Base-by-base conservation (phyloP, 30 jellyfish, hydroid and myxozoan species). In the Pseudorhiza aurosa region DNA sequence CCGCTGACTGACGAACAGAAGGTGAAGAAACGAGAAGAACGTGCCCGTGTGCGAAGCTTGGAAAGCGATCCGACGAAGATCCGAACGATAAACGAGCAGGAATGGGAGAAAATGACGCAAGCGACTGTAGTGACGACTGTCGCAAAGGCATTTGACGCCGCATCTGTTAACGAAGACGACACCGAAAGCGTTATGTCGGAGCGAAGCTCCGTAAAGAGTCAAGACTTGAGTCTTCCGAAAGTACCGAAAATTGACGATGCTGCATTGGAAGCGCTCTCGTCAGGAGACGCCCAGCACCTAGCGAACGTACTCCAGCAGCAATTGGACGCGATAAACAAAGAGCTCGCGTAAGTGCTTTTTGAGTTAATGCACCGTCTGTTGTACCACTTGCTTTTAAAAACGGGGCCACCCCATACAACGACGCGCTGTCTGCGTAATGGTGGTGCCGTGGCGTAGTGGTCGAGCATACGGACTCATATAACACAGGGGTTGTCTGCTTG, bases 221-320 rank as follows among this genome's bases (percentile, higher is more conserved):
- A 68, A 53, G 81, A 59, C 19, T 56, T 44, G n/a, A 64, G 56
- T 17, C 18, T 59, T 12, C 85, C 89, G 6, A 63, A 84, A 11
- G 89, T 85, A 18, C 77, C 76, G 18, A 77, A 59, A 27, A 58
- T 81, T 6, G 86, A 67, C 22, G 88, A 81, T 42, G 97, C 87
- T 40, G 60, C 95, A 29, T 56, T 88, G 71, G 97, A 88, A 67
- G 21, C 87, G 50, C 77, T 88, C 56, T 71, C 91, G 32, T 80
- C 97, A 35, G 89, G 88, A 26, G 97, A 88, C 73, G 97, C 97
- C 33, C 97, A 88, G 65, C 86, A 75, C 21, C 56, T 88, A 17
- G 97, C 97, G 32, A 88, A 76, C 55, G 87, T 88, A 18, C 45
- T 88, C 50, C 97, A 88, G 64, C 80, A 82, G 31, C 97, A 88